Evolutionary conservation across 1,140 invertebrate species (phyloP).

Genomic region (Drosophila guanche): DNA sequence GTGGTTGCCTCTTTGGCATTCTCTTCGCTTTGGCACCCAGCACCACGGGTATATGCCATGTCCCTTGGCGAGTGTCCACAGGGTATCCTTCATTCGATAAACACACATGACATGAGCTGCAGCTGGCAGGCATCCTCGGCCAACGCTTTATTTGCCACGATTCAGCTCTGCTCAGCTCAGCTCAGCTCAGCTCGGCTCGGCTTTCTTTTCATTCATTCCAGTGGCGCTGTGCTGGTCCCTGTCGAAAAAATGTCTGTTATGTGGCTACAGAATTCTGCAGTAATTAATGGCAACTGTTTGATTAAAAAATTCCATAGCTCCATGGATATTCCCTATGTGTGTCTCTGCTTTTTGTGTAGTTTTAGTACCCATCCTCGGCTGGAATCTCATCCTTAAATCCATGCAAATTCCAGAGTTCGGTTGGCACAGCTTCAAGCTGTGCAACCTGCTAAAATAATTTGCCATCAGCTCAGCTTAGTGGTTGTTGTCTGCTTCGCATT

Average conservation of each 20-base stretch:
- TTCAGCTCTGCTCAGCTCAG: constrained; percentile 10
- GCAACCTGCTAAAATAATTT: no score
- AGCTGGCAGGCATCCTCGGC: constrained; percentile 21
- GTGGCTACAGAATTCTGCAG: constrained; percentile 80
- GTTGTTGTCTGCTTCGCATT: no score
- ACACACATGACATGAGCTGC: constrained; percentile 28
- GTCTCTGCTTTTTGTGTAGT: constrained; percentile 10
- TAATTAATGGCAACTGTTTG: constrained; percentile 82
- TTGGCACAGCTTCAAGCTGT: constrained; percentile 15
- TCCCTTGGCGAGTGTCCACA: constrained; percentile 1
- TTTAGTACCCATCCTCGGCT: constrained; percentile 20
- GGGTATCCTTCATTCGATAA: constrained; percentile 8
- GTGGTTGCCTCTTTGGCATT: constrained; percentile 61
- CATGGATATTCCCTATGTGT: not conserved
- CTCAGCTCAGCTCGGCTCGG: no score
- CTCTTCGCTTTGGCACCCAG: constrained; percentile 24
- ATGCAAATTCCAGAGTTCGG: constrained; percentile 60
- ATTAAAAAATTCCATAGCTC: constrained; percentile 76
- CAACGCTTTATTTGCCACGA: constrained; percentile 43
- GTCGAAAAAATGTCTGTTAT: constrained; percentile 80
- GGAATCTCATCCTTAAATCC: constrained; percentile 39
- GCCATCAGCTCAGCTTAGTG: no score
- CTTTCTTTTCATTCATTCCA: constrained; percentile 73
- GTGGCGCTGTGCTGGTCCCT: constrained; percentile 18
- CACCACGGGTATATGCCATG: not conserved